These are phyloP conservation scores for Stegastes partitus DNA, from an alignment of 2,113 vertebrate species.

Conservation along the genomic window DNA sequence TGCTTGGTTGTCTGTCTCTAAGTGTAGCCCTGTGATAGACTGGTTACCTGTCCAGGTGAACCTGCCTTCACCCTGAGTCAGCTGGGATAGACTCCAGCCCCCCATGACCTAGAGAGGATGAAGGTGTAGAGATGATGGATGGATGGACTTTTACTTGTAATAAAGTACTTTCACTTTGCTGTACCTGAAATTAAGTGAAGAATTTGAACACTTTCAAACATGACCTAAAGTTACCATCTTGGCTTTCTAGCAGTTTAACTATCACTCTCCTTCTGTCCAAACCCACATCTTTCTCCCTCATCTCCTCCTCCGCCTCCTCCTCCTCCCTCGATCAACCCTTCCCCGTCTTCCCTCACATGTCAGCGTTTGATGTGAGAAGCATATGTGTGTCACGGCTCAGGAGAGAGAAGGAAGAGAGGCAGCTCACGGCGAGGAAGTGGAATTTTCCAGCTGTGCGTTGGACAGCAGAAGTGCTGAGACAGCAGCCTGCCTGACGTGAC, in stretches of 20 bases:
- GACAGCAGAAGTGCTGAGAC: conserved; percentile 61
- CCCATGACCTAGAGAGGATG: too few relatives aligned
- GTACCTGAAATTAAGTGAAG: too few relatives aligned
- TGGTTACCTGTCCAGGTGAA: too few relatives aligned
- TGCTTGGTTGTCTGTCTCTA: too few relatives aligned
- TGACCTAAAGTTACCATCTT: too few relatives aligned
- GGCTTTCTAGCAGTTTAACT: background rate
- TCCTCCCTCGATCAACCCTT: background rate
- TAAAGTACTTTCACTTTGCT: too few relatives aligned
- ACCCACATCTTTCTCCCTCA: conserved; percentile 11
- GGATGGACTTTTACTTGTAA: too few relatives aligned
- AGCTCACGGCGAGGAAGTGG: conserved; percentile 52
- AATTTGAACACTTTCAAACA: too few relatives aligned
- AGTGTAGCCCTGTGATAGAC: too few relatives aligned
- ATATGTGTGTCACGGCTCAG: conserved; percentile 51
- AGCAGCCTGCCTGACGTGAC: conserved; percentile 50
- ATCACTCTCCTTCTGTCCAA: conserved; percentile 6
- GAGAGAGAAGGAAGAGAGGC: conserved; percentile 27
- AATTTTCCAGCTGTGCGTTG: conserved; percentile 70
- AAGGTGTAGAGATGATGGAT: too few relatives aligned
- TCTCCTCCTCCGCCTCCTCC: conserved; percentile 5
- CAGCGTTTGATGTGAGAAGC: conserved; percentile 43
- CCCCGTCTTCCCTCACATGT: conserved; percentile 11
- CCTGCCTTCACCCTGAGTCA: too few relatives aligned
- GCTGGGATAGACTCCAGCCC: too few relatives aligned